A percentile compares a stretch with the other conserved stretches of the same genome.
Evolutionary conservation across 2,888 invertebrate species (phyloP).

Genomic region (Sipha maydis): DNA sequence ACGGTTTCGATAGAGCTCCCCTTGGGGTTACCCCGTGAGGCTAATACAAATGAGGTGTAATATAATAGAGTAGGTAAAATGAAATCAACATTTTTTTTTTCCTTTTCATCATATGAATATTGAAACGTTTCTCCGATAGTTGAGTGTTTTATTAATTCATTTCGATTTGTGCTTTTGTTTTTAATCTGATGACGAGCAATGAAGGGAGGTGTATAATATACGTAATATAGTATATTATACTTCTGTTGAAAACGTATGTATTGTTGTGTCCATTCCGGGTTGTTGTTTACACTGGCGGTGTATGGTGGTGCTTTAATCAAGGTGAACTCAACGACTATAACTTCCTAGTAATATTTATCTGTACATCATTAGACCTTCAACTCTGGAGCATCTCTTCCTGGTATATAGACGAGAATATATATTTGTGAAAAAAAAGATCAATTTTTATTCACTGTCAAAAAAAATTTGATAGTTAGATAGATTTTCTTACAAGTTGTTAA

Average conservation of each 20-base stretch:
- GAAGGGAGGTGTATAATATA: neutral
- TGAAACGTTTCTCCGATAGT: conserved; percentile 1
- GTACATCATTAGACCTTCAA: conserved; percentile 50
- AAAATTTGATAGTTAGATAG: neutral
- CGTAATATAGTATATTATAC: neutral
- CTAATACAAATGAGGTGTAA: conserved; percentile 26
- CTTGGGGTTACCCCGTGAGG: conserved; percentile 58
- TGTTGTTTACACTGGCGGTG: conserved; percentile 48
- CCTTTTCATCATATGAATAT: conserved; percentile 30
- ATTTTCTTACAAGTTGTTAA: too few species aligned
- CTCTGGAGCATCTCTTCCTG: conserved; percentile 58
- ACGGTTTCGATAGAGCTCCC: conserved; percentile 52
- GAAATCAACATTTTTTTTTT: conserved; percentile 40
- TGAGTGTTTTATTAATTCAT: neutral
- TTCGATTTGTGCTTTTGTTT: conserved; percentile 40
- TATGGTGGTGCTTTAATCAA: conserved; percentile 44
- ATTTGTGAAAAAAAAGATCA: conserved; percentile 19
- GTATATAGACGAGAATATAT: conserved; percentile 37
- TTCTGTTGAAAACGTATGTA: conserved; percentile 19
- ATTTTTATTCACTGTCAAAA: neutral
- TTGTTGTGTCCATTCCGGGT: conserved; percentile 53
- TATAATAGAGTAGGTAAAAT: conserved; percentile 19
- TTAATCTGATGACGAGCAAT: neutral
- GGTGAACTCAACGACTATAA: conserved; percentile 54
- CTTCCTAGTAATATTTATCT: conserved; percentile 51